A percentile compares a stretch with the other conserved stretches of the same genome.
Conservation (phyloP, 2,113 vertebrate species). For the Microtus pennsylvanicus region DNA sequence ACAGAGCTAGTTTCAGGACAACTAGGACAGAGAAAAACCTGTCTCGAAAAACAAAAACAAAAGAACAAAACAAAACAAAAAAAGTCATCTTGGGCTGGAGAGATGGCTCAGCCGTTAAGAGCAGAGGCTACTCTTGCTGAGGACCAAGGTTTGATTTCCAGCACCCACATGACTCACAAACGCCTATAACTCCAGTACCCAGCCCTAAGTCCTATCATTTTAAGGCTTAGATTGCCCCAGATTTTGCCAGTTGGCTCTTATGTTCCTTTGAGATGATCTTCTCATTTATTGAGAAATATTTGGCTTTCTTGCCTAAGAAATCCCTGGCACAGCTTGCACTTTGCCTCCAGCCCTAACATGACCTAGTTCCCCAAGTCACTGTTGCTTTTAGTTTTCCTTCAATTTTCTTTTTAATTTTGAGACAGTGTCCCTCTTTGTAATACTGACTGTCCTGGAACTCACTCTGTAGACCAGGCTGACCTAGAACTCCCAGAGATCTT, state of each 20-base stretch:
- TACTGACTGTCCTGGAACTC: background rate
- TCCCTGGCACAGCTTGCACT: background rate
- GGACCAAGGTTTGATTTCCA: background rate
- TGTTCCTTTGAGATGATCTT: constrained; percentile 16
- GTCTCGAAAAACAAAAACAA: too few relatives aligned
- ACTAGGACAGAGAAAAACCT: too few relatives aligned
- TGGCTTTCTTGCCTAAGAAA: background rate
- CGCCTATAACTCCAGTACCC: background rate
- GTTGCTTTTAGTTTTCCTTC: background rate
- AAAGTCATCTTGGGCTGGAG: background rate
- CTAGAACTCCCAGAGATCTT: background rate
- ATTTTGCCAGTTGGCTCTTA: background rate
- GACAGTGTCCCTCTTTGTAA: background rate
- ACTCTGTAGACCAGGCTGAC: background rate
- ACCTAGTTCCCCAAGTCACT: background rate
- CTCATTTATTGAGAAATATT: background rate
- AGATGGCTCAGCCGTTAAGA: background rate
- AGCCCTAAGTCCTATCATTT: background rate
- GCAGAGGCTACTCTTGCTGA: background rate
- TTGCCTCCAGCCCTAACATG: background rate
- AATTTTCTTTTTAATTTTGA: background rate
- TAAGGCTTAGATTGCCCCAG: background rate
- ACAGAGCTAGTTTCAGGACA: too few relatives aligned
- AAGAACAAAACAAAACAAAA: too few relatives aligned
- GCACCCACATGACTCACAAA: background rate